These are phyloP conservation scores for Sapayoa aenigma DNA, from an alignment of 2,113 vertebrate genomes.

Conservation along the genomic window DNA sequence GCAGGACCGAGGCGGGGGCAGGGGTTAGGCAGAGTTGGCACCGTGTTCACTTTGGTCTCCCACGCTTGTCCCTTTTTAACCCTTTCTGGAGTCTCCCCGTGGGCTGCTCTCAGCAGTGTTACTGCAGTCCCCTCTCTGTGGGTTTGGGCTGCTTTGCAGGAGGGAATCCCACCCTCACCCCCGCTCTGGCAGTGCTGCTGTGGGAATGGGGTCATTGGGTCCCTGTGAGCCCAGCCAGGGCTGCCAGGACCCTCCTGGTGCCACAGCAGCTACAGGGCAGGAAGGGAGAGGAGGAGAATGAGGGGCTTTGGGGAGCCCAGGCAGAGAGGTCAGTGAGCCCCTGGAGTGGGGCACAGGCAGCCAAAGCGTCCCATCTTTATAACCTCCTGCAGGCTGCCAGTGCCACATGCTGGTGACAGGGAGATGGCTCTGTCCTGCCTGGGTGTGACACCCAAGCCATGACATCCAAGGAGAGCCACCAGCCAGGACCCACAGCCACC, in stretches of 20 bases:
- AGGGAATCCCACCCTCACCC: background rate
- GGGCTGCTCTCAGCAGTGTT: background rate
- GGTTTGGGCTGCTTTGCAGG: background rate
- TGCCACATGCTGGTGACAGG: rapidly evolving
- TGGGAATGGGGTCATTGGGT: rapidly evolving
- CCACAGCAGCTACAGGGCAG: background rate
- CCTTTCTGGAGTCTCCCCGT: background rate
- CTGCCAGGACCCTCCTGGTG: background rate
- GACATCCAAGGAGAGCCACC: background rate
- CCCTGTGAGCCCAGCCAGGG: rapidly evolving
- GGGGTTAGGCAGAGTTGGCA: slow-evolving; percentile 32
- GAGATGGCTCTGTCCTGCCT: background rate
- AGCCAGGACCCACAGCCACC: background rate
- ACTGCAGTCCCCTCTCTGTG: background rate
- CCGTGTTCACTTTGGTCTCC: slow-evolving; percentile 69
- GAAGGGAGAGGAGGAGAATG: background rate
- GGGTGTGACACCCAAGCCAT: background rate
- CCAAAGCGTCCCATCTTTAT: background rate
- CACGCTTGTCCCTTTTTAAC: slow-evolving; percentile 70
- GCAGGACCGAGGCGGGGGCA: background rate
- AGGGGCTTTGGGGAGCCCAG: background rate
- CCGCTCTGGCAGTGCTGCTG: background rate
- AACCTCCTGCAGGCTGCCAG: background rate
- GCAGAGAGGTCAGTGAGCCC: background rate
- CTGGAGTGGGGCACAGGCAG: background rate